Base-by-base conservation (phyloP, 2,113 vertebrate genomes). In the Noturus placidus region DNA sequence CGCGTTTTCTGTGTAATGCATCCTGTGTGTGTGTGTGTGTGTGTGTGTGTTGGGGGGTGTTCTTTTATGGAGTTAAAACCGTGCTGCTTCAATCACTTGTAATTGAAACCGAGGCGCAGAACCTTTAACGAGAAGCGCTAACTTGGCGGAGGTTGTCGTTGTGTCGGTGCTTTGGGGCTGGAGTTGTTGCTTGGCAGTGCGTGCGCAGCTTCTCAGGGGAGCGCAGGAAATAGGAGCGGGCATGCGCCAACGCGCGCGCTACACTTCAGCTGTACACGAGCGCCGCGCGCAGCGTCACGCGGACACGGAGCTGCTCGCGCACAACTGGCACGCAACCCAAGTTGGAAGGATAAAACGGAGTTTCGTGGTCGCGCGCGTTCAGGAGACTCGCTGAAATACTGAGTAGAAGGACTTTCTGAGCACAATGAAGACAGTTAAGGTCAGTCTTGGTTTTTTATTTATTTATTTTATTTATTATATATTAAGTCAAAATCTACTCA, bases 181-280 rank as follows among this genome's bases (percentile, higher is more conserved):
- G 27, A 78, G 87, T 82, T 78, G 90, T 90, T 90, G 90, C 89
- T 86, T 89, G 90, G 90, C 90, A 90, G 89, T 90, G 81, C 69
- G 88, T 85, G 89, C 87, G 79, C 87, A 86, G 65, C 27, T 86
- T 90, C 90, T 86, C 90, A 33, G 30, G 87, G 63, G 87, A 90
- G 61, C 82, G 90, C 88, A 85, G 69, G 86, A 87, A 87, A 85
- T 86, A 89, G 82, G 78, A 85, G 87, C 85, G 61, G 85, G 74
- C 85, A 89, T 87, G 90, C 90, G 86, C 84, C 84, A 20, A 61
- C 89, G 72, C 81, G 84, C 85, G 78, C 86, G 78, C 84, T 9
- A 30, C 33, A 35, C 59, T n/a, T 81, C 77, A 6, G 30, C 46
- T 19, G 77, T 46, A 70, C 33, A n/a, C 74, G 82, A 87, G 59